Conservation (phyloP, 2,113 vertebrate species). For the Hippopotamus amphibius region DNA sequence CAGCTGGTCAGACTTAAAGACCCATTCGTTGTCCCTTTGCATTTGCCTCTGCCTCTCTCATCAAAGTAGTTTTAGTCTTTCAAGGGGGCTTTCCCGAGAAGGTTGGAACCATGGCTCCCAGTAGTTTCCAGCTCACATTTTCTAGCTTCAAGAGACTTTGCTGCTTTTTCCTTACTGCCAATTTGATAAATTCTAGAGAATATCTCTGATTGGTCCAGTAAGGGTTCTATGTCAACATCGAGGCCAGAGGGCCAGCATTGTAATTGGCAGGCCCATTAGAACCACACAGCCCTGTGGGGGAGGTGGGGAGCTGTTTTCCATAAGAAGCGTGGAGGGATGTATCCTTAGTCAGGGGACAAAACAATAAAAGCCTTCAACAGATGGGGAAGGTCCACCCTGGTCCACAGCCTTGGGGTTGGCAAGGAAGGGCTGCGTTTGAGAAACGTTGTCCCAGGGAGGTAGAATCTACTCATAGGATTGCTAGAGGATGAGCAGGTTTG, state of each 20-base stretch:
- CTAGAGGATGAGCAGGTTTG: neutral
- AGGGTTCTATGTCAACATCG: neutral
- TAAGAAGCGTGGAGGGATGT: neutral
- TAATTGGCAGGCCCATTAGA: neutral
- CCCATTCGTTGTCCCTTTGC: neutral
- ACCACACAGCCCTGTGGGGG: neutral
- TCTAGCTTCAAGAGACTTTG: neutral
- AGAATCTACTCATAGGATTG: neutral
- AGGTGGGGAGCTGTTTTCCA: neutral
- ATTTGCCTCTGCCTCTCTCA: neutral
- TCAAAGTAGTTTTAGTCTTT: conserved; percentile 16
- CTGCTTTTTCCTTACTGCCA: neutral
- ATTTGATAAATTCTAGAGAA: neutral
- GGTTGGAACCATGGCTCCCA: neutral
- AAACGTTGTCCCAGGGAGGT: neutral
- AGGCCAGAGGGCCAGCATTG: neutral
- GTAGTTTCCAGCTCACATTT: neutral
- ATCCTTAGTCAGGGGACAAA: neutral
- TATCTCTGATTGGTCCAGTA: neutral
- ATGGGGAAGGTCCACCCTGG: neutral
- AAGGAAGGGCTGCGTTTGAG: conserved; percentile 30
- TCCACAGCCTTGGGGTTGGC: neutral
- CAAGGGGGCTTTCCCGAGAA: neutral
- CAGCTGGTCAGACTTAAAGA: neutral
- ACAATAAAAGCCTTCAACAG: neutral